These are phyloP conservation scores for Heliconius aoede DNA, from an alignment of 2,888 invertebrate species.

Conservation along the genomic window DNA sequence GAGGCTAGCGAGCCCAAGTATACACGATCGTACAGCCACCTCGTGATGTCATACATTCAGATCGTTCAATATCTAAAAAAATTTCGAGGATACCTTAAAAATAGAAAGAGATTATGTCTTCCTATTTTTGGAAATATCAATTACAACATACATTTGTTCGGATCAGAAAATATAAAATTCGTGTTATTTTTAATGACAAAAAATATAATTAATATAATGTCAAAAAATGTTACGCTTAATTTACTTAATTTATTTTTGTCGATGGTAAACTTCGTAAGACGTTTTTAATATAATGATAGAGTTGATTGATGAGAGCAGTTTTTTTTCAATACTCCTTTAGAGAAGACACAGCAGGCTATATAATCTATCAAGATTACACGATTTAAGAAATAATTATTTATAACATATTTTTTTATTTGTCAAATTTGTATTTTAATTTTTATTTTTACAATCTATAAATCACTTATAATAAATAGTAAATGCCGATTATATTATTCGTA, in stretches of 20 bases:
- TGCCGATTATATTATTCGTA: too few relatives aligned
- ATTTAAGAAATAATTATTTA: neutral
- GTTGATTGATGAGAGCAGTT: slow-evolving; percentile 69
- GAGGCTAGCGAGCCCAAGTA: too few relatives aligned
- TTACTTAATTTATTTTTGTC: neutral
- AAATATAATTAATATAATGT: neutral
- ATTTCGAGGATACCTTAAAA: neutral
- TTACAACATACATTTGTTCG: too few relatives aligned
- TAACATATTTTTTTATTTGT: neutral
- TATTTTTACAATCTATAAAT: neutral
- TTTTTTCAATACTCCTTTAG: slow-evolving; percentile 49
- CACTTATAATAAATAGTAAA: neutral
- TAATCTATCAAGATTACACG: slow-evolving; percentile 43
- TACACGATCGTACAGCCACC: too few relatives aligned
- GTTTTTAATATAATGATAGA: slow-evolving; percentile 48
- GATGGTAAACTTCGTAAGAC: neutral
- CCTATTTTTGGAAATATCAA: neutral
- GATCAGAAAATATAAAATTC: neutral
- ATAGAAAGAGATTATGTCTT: neutral
- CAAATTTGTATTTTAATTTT: too few relatives aligned
- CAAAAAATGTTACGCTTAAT: neutral
- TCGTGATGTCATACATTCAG: too few relatives aligned
- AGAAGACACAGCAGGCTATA: slow-evolving; percentile 42
- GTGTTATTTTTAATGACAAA: neutral
- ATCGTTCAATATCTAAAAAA: too few relatives aligned